Base-by-base conservation (phyloP, 2,113 vertebrate species). In the Mustela lutreola region DNA sequence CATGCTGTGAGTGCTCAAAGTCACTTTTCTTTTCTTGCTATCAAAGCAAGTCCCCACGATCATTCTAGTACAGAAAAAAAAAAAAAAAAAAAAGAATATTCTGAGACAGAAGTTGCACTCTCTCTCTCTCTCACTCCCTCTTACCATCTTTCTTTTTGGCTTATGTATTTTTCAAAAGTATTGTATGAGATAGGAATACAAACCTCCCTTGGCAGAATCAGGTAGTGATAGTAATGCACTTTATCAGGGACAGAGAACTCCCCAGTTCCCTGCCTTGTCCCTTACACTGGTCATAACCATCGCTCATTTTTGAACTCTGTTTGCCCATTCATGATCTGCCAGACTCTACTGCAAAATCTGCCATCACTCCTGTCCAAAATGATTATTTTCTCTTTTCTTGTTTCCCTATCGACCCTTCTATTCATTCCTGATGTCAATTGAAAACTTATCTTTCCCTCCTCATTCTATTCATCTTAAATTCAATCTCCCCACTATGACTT, bases 101-200 rank as follows among this genome's bases (percentile, higher is more conserved):
- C 58, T 76, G 21, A 78, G 4, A 84, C 67, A 1, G 28, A 50
- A n/a, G 45, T 56, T 76, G 15, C 26, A 8, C 2, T 15, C 1
- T 15, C 9, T 48, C 7, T 50, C 18, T 36, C 22, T 65, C 19
- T 62, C 24, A 62, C 18, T 48, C 36, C 45, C 31, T 85, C 6
- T 53, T n/a, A 26, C 8, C 2, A 1, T 73, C 53, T 87, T 53
- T 62, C 26, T 70, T 42, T 80, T 70, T n/a, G 82, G n/a, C 48
- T 93, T 84, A 19, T 82, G 26, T 71, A 81, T 63, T 94, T 94
- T 95, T 70, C 28, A 94, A 75, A 89, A 94, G 33, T 36, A 65
- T 39, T 24, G 0, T 36, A 85, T 82, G 14, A 86, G 45, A 67
- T 7, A 95, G 12, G 28, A 58, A 85, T 48, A 73, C 36, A 97